Evolutionary conservation across 2,797 vertebrate genomes (phyloP).

Genomic region (Girardinus metallicus): DNA sequence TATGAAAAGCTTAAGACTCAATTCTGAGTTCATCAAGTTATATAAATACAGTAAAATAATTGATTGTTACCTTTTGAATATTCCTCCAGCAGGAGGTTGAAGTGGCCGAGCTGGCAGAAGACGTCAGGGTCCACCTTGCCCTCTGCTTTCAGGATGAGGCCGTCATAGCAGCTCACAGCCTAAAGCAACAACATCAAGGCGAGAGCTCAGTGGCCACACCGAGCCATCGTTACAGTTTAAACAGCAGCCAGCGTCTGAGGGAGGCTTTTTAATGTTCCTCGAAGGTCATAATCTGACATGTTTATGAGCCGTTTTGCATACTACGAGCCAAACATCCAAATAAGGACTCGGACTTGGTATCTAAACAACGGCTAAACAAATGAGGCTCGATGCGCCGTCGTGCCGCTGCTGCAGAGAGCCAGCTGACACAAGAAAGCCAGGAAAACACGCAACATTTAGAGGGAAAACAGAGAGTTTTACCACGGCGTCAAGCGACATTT

Average conservation of each 20-base stretch:
- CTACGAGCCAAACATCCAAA: conserved; percentile 30
- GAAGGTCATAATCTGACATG: neutral
- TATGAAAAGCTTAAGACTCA: conserved; percentile 15
- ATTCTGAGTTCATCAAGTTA: neutral
- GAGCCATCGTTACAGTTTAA: neutral
- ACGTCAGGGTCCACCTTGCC: conserved; percentile 97
- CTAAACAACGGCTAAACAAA: conserved; percentile 57
- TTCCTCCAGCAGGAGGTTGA: conserved; percentile 98
- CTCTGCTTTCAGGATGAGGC: conserved; percentile 95
- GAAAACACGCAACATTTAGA: neutral
- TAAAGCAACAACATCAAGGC: conserved; percentile 43
- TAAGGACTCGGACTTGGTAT: conserved; percentile 27
- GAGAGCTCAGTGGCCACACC: neutral
- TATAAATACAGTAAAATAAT: too few relatives aligned
- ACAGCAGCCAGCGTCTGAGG: neutral
- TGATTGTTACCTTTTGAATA: conserved; percentile 93
- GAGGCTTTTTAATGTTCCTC: neutral
- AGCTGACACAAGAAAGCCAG: neutral
- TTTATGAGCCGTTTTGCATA: conserved; percentile 44
- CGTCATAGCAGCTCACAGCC: conserved; percentile 96
- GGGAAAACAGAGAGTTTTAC: neutral
- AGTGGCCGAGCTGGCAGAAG: conserved; percentile 99
- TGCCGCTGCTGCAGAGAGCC: neutral
- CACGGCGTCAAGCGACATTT: too few relatives aligned
- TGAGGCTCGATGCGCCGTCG: neutral